Conservation (phyloP, 2,797 vertebrate genomes). For the Epinephelus awoara region DNA sequence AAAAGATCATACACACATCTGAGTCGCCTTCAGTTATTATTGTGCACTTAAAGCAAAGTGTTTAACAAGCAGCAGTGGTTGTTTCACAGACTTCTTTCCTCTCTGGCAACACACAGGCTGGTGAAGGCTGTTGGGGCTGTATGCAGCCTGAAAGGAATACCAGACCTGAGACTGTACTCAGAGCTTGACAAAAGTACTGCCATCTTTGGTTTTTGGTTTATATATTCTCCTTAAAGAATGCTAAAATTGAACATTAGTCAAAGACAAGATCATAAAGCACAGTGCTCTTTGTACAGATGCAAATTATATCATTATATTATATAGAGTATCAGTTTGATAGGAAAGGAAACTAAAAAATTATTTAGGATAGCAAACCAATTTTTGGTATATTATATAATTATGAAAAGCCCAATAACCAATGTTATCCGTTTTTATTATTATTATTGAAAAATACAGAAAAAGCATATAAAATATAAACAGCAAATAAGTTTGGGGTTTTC, state of each 20-base stretch:
- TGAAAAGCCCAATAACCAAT: background rate
- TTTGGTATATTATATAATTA: background rate
- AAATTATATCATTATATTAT: background rate
- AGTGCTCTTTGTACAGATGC: background rate
- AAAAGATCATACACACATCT: background rate
- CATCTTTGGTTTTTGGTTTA: background rate
- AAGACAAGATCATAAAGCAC: background rate
- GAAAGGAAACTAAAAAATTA: background rate
- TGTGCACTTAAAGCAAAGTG: background rate
- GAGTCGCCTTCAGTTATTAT: background rate
- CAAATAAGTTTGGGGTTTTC: conserved; percentile 10
- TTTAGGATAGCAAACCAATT: background rate
- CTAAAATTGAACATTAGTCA: background rate
- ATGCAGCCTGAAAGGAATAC: background rate
- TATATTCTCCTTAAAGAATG: background rate
- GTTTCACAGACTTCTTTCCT: background rate
- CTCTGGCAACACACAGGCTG: background rate
- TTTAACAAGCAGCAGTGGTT: background rate
- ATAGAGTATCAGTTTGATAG: no score
- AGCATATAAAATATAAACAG: background rate
- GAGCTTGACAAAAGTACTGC: background rate
- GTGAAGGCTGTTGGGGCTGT: conserved; percentile 2
- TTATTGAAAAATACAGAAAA: no score
- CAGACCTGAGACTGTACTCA: background rate
- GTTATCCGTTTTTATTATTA: background rate